Base-by-base conservation (phyloP, 2,888 invertebrate species). In the Troilus luridus region DNA sequence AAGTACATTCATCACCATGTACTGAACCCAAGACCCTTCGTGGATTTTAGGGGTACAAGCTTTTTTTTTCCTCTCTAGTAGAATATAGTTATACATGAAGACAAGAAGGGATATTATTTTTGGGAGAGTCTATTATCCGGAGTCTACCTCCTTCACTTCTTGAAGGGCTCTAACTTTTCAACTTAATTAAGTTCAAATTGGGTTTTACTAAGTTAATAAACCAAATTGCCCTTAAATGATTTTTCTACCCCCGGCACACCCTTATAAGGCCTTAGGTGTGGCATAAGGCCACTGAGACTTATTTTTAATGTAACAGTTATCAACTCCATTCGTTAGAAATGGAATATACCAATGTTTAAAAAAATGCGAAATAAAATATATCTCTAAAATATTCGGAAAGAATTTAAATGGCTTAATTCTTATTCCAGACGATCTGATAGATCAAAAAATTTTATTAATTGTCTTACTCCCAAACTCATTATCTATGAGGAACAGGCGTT, bases 171-270 rank as follows among this genome's bases (percentile, higher is more conserved):
- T 85, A 85, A 85, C 85, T 85, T 85, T 58, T 56, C 56, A 85
- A 85, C 56, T n/a, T 85, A 85, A 85, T 85, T 85, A 85, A 3
- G 56, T 54, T n/a, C 85, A 56, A 85, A 85, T 85, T 85, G 85
- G 54, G 85, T 85, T 85, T 85, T 41, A 0, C 21, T 85, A 85
- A 85, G 21, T 1, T n/a, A 54, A 85, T 85, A 58, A 58, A 85
- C n/a, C 85, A 56, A 85, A 85, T 85, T 85, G 54, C n/a, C 85
- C 85, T 56, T 85, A 58, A 85, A 85, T 85, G 56, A 85, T 85
- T 85, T 85, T 85, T 77, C 72, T 85, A 19, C 85, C n/a, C 85
- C 41, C 56, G 2, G 54, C 56, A 11, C 56, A n/a, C n/a, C 54
- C 85, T n/a, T 85, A 14, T 58, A n/a, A n/a, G n/a, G n/a, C n/a